Evolutionary conservation across 2,888 invertebrate species (phyloP), one percentile per base, ranked within the genome.

Genomic region (Melinaea menophilus): DNA sequence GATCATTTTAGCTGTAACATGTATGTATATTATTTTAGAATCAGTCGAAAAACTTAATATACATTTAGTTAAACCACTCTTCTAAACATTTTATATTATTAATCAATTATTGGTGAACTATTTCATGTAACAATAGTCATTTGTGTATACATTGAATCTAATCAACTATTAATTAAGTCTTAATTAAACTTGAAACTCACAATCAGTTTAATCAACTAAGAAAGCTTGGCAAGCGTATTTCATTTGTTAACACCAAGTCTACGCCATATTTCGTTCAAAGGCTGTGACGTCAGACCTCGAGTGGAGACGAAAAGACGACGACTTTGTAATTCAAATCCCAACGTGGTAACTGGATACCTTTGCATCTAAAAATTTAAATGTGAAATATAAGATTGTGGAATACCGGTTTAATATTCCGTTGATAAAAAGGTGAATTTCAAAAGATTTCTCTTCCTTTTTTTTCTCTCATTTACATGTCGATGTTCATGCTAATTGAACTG

Each of bases 261-360:
- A 64, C 65, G 63, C 65, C 64, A 65, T 67, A 67, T 65, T 66
- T 63, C 56, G 56, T 58, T 41, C 59, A 57, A 59, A 55, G 47
- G 51, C 57, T 9, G 59, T 65, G 59, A 65, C 62, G 78, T 80
- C 81, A 79, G 41, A 41, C 76, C 77, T 78, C 41, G 9, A 41
- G 41, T 41, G 41, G 76, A 79, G 78, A 75, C 72, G 79, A 80
- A 82, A 82, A 82, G 82, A 79, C 77, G 74, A 73, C 76, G 79
- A 85, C 84, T 88, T 88, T 88, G 88, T 85, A 86, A 88, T 88
- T 88, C 88, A 88, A 88, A 88, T 88, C 78, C 80, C 72, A 69
- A 73, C 71, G 72, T 71, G 76, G 59, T 64, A 55, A 67, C 60
- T 56, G 66, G 59, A 66, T 64, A 68, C 67, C 68, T 64, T 54